Base-by-base conservation (phyloP, 1,140 invertebrate genomes). In the Pomacea maculata region DNA sequence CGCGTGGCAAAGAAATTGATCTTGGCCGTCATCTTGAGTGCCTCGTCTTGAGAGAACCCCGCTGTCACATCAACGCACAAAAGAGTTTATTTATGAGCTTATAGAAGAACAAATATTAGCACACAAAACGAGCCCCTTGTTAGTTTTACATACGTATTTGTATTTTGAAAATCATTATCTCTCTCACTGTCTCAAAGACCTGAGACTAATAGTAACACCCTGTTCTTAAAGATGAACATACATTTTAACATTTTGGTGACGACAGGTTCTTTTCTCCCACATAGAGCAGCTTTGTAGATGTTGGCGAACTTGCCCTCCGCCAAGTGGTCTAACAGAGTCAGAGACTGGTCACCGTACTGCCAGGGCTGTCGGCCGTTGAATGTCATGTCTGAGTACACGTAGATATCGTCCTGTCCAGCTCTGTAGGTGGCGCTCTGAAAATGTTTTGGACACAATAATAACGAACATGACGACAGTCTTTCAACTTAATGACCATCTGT, bases 11-110 rank as follows among this genome's bases (percentile, higher is more conserved):
- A 77, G 52, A 88, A 89, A 78, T 89, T 88, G 52, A 89, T 86
- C 67, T 89, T 89, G 17, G 88, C 88, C 64, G 72, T 86, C 87
- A 89, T 88, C 29, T 87, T 52, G 19, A 84, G 19, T 25, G 78
- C 76, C 63, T 87, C 84, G n/a, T 87, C 81, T 52, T 83, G 77
- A 19, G 34, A 81, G 72, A 80, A 83, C 3, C 76, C 67, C 15
- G 80, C 75, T 76, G 75, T 34, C 57, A 61, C 11, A 17, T 11
- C 57, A 11, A 61, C 11, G 57, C 8, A n/a, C 34, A 45, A 45
- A 45, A 1, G 5, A 45, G 34, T 45, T 45, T 45, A 45, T 45
- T 45, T 5, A 45, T 45, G 34, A 45, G 34, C 34, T 45, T 45
- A 45, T 45, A 45, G 34, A 45, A 45, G 34, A 45, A 45, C 34